These are phyloP conservation scores for Gortyna flavago DNA, from an alignment of 2,888 invertebrate species.

Conservation along the genomic window DNA sequence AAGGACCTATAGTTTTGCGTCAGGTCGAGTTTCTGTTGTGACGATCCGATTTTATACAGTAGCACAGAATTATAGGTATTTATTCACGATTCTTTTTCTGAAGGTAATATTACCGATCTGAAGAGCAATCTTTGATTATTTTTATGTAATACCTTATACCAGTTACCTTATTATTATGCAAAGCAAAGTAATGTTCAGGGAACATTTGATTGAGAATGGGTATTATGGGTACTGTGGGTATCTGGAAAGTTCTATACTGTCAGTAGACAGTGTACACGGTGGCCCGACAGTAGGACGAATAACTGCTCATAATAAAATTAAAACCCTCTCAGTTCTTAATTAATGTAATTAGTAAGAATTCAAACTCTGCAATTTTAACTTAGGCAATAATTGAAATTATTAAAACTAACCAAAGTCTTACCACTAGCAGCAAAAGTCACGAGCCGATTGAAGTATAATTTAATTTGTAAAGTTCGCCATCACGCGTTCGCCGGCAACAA, in stretches of 20 bases:
- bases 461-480: slow-evolving; percentile 25
- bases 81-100: neutral
- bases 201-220: neutral
- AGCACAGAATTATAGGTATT: too few species aligned
- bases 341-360: neutral
- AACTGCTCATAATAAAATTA: neutral
- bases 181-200: neutral
- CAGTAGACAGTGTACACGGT: too few species aligned
- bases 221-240: neutral
- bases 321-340: neutral
- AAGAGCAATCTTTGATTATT: neutral
- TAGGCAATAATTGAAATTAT: neutral
- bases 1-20: neutral
- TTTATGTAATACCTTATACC: neutral
- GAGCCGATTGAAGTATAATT: slow-evolving; percentile 17
- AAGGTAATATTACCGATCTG: neutral
- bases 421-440: neutral
- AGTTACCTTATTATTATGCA: neutral
- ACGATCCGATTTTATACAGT: neutral
- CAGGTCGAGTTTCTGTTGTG: neutral
- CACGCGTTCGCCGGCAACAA: neutral
- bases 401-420: neutral
- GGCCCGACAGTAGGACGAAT: too few species aligned
- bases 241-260: neutral
- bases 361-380: neutral